These are phyloP conservation scores for Arvicanthis niloticus DNA, from an alignment of 2,113 vertebrate genomes.

Conservation along the genomic window DNA sequence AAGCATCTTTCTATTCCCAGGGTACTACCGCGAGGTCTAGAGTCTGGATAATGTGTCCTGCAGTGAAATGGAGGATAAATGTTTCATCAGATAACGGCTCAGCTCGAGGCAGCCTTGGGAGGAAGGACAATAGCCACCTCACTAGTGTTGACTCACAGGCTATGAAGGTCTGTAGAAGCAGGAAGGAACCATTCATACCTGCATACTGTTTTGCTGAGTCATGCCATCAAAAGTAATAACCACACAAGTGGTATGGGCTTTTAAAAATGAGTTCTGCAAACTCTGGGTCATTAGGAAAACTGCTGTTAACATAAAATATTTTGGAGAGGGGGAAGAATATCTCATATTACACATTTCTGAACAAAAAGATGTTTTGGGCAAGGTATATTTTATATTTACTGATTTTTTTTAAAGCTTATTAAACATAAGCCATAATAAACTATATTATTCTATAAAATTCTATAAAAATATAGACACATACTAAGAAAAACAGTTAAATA, in stretches of 20 bases:
- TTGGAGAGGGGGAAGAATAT: background rate
- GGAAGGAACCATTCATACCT: background rate
- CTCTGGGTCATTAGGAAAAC: slow-evolving; percentile 13
- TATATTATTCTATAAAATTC: background rate
- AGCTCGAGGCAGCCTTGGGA: background rate
- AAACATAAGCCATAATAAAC: background rate
- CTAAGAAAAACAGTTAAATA: slow-evolving; percentile 29
- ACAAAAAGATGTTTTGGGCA: slow-evolving; percentile 39
- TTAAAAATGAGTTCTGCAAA: background rate
- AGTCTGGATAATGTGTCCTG: slow-evolving; percentile 48
- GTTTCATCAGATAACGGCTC: slow-evolving; percentile 27
- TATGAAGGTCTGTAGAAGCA: background rate
- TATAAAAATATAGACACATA: slow-evolving; percentile 46
- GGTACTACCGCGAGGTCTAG: background rate
- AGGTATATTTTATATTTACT: slow-evolving; percentile 43
- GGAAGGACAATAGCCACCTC: background rate
- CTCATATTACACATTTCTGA: slow-evolving; percentile 35
- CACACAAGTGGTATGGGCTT: background rate
- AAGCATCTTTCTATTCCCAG: slow-evolving; percentile 54
- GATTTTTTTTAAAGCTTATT: slow-evolving; percentile 6
- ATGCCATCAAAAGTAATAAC: background rate
- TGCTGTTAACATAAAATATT: background rate
- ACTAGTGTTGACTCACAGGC: slow-evolving; percentile 15
- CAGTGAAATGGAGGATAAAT: slow-evolving; percentile 42
- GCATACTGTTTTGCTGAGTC: background rate